Percentiles rank a stretch among this genome's conserved stretches.
These are phyloP conservation scores for Battus philenor DNA, from an alignment of 1,140 invertebrate species.

Conservation along the genomic window DNA sequence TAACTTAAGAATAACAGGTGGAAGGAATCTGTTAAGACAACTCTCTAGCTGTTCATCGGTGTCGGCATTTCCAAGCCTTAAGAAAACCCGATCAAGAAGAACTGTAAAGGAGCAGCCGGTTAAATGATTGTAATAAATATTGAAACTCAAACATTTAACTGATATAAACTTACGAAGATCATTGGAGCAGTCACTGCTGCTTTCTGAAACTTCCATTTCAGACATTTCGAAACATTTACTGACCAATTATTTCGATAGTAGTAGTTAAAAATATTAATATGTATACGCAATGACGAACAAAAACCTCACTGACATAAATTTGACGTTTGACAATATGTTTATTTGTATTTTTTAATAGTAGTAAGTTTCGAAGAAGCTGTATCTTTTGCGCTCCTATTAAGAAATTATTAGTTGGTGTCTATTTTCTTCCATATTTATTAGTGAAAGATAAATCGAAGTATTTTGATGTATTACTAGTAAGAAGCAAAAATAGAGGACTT, in stretches of 20 bases:
- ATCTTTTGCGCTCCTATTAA: not conserved
- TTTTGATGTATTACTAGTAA: too few species aligned
- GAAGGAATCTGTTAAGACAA: conserved; percentile 89
- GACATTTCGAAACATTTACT: conserved; percentile 44
- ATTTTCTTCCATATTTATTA: too few species aligned
- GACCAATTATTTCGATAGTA: conserved; percentile 1
- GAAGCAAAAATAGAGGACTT: too few species aligned
- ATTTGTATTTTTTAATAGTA: not conserved
- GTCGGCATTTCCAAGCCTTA: conserved; percentile 91
- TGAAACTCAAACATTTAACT: not conserved
- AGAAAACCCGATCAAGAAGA: conserved; percentile 91
- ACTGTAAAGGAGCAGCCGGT: conserved; percentile 72
- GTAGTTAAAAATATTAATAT: conserved; percentile 7
- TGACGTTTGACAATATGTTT: conserved; percentile 7
- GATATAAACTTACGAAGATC: conserved; percentile 50
- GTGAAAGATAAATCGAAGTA: too few species aligned
- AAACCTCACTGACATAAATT: conserved; percentile 2
- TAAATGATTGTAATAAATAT: not conserved
- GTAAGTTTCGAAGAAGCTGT: not conserved
- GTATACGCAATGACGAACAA: conserved; percentile 7
- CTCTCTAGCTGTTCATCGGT: conserved; percentile 91
- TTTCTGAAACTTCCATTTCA: conserved; percentile 64
- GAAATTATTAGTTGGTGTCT: too few species aligned
- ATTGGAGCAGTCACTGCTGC: conserved; percentile 58
- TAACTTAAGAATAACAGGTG: conserved; percentile 92